Evolutionary conservation across 2,888 invertebrate genomes (phyloP), one percentile per base, ranked within the genome.

Genomic region (Eupithecia subumbrata): DNA sequence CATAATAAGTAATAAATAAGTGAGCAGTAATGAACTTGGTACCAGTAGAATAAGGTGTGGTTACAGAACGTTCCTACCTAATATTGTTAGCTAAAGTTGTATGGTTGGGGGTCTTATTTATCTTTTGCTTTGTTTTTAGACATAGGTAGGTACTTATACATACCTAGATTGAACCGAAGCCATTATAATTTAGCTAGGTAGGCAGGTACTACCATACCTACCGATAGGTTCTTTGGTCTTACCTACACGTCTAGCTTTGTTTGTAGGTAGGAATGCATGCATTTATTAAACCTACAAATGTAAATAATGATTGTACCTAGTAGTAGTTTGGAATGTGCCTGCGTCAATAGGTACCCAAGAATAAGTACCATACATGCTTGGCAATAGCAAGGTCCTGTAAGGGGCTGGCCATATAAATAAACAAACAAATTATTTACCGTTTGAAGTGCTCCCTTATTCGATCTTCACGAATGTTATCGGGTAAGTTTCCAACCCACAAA

Each of bases 401-500:
- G 60, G 60, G 25, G 25, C 60, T 22, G 22, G 4, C 22, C 12
- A 60, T 25, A 4, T 48, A 37, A 45, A 56, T 25, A 76, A 72
- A 43, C 52, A 69, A 76, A 52, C 66, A 69, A 70, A 64, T 37
- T 82, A 22, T 37, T 96, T 97, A 98, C 98, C 98, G 97, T 97
- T 98, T 98, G 96, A 99, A 99, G 96, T 98, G 98, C 96, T 98
- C 98, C 96, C 97, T 97, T 96, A 99, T 98, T 95, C 98, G 97
- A 95, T 98, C 98, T 96, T 99, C 98, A 94, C 98, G 98, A 96
- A 98, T 98, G 96, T 98, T 98, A 97, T 99, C 99, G 97, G 99
- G 99, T 97, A 99, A 98, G 97, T 99, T 99, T 97, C 99, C 99
- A 97, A 99, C 98, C 98, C 99, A 99, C 97, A 99, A 97, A 97